Evolutionary conservation across 1,140 invertebrate genomes (phyloP), one percentile per base, ranked within the genome.

Genomic region (Chymomyza costata): DNA sequence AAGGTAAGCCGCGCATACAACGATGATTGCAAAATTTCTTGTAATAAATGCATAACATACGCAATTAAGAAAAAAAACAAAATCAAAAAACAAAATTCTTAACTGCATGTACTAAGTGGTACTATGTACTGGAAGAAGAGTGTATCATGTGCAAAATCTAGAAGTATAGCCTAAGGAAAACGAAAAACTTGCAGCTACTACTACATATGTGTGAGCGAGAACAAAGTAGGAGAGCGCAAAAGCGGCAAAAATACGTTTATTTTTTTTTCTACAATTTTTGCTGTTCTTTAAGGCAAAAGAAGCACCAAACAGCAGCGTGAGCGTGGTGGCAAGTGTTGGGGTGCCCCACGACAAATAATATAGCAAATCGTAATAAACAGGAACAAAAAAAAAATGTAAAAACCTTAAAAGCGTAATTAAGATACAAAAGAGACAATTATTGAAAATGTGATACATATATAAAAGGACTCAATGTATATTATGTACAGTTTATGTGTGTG

Each of bases 301-400:
- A 56, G 53, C 58, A 52, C 46, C 58, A 53, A 47, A 25, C 39
- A 48, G 51, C 56, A 65, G 56, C 62, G 63, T 60, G 65, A 60
- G 66, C 69, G 61, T 68, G 67, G 65, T 66, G n/a, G n/a, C n/a
- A n/a, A 70, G 63, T 56, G 65, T 70, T 65, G 65, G 71, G 54
- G 71, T 71, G 52, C 70, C 60, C 70, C 69, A 74, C 71, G 71
- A 71, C n/a, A n/a, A 70, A 76, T 70, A 80, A 61, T 78, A 63
- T 78, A 78, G n/a, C n/a, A 78, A 64, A 78, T 71, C 71, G 66
- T 78, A 78, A 80, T 66, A 63, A 78, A 61, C 71, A 41, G 71
- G 55, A 14, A 60, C 34, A 60, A 59, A 66, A 64, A 76, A 78
- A 78, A 80, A 73, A 73, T 78, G 71, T 80, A 71, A 64, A 78